Evolutionary conservation across 2,113 vertebrate genomes (phyloP), one percentile per base, ranked within the genome.

Genomic region (Himantopus leucocephalus): DNA sequence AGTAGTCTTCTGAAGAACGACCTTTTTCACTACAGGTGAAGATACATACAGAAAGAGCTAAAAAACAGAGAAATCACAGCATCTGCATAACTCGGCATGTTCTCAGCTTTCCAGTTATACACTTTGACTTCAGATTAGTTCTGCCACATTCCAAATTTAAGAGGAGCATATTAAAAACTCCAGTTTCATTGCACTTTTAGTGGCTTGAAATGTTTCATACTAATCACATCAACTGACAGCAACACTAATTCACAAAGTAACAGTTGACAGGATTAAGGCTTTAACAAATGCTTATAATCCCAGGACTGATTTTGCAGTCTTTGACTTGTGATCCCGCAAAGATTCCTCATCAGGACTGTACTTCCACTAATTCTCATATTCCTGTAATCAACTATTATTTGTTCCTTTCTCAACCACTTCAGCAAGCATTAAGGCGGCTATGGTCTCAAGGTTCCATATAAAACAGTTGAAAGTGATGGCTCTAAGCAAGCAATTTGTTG

Each of bases 211-310:
- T 22, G 75, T 67, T 91, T 92, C 30, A 72, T 68, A 60, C 39
- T 92, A 87, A 91, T 94, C 73, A 75, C 60, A 79, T 72, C 84
- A 91, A 82, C 76, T 82, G 91, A 90, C 96, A 94, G 80, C 66
- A 96, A 74, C 27, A 68, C 84, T 92, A 91, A 94, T 86, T 74
- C 91, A 95, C 62, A 59, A 75, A 85, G 80, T 87, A 84, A 81
- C n/a, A 67, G 37, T 37, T 84, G 83, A 94, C 73, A 87, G 86
- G 64, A 95, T 92, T 91, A 96, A 77, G n/a, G 63, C 24, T 92
- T 90, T 48, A 94, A 91, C 43, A 87, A 92, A 66, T 47, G 37
- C 10, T 82, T 85, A 48, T 72, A 95, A 96, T 87, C 43, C 75
- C 52, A 81, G 23, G 45, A 92, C 47, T 4, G 1, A 55, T 81